These are phyloP conservation scores for Pipistrellus pygmaeus DNA, from an alignment of 2,797 vertebrate species.

Conservation along the genomic window DNA sequence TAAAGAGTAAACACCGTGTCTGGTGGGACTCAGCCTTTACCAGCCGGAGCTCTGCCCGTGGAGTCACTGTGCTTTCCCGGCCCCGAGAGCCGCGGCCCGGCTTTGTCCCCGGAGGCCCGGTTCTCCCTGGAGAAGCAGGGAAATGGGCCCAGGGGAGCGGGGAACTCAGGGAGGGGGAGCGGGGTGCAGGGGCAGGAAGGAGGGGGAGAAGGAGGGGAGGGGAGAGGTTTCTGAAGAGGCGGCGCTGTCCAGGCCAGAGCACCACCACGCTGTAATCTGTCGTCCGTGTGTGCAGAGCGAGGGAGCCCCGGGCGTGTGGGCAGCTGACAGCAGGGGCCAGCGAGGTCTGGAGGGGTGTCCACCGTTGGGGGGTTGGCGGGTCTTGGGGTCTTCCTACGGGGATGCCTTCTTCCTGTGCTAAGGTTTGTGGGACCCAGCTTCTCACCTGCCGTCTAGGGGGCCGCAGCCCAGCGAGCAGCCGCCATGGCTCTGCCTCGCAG, in stretches of 20 bases:
- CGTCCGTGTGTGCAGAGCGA: neutral
- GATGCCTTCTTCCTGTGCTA: neutral
- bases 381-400: neutral
- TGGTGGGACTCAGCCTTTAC: slow-evolving; percentile 85
- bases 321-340: neutral
- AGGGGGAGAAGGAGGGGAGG: fast-evolving
- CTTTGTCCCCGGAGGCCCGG: neutral
- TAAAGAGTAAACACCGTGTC: slow-evolving; percentile 87
- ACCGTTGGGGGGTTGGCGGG: neutral
- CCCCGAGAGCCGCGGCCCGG: slow-evolving; percentile 58
- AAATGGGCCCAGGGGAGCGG: neutral
- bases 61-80: slow-evolving; percentile 56
- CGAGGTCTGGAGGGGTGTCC: neutral
- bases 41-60: slow-evolving; percentile 74
- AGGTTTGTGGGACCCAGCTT: neutral
- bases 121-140: neutral
- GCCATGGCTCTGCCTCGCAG: neutral
- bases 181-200: neutral
- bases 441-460: fast-evolving
- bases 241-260: neutral
- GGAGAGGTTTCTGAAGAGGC: neutral
- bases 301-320: neutral
- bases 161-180: neutral
- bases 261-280: fast-evolving
- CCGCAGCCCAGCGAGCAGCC: neutral